Conservation (phyloP, 2,888 invertebrate genomes). For the Patella caerulea region DNA sequence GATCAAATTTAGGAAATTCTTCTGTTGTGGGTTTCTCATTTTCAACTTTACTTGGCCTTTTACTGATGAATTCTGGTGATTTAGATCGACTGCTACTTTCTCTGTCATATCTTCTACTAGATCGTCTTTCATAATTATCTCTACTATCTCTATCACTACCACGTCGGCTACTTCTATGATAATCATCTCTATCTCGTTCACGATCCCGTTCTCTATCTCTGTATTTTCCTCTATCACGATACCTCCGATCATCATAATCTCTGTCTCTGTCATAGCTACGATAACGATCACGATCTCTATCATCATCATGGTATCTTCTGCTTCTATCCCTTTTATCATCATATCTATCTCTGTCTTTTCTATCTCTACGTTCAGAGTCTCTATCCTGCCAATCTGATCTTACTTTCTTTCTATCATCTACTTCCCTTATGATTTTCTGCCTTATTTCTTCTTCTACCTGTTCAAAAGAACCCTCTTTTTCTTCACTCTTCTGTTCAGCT, state of each 20-base stretch:
- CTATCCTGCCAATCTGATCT: conserved; percentile 23
- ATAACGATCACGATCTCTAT: conserved; percentile 27
- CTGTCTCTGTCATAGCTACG: conserved; percentile 19
- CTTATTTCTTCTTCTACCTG: conserved; percentile 30
- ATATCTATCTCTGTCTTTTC: conserved; percentile 11
- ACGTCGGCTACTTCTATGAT: conserved; percentile 19
- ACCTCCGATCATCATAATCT: conserved; percentile 11
- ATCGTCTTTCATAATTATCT: conserved; percentile 7
- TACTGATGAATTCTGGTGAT: conserved; percentile 19
- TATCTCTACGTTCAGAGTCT: conserved; percentile 32
- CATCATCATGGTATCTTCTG: conserved; percentile 33
- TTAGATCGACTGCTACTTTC: conserved; percentile 15
- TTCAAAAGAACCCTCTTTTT: conserved; percentile 23
- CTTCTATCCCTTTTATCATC: conserved; percentile 26
- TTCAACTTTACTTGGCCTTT: conserved; percentile 13
- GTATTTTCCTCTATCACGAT: conserved; percentile 24
- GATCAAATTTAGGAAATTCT: conserved; percentile 1
- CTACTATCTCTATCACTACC: conserved; percentile 20
- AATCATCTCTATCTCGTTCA: conserved; percentile 30
- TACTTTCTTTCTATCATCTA: conserved; percentile 18
- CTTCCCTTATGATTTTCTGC: conserved; percentile 26
- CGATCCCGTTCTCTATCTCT: conserved; percentile 25
- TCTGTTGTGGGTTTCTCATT: neutral
- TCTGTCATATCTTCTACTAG: conserved; percentile 9
- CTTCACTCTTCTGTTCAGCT: conserved; percentile 27